Conservation (phyloP, 1,140 invertebrate species). For the Cherax quadricarinatus region DNA sequence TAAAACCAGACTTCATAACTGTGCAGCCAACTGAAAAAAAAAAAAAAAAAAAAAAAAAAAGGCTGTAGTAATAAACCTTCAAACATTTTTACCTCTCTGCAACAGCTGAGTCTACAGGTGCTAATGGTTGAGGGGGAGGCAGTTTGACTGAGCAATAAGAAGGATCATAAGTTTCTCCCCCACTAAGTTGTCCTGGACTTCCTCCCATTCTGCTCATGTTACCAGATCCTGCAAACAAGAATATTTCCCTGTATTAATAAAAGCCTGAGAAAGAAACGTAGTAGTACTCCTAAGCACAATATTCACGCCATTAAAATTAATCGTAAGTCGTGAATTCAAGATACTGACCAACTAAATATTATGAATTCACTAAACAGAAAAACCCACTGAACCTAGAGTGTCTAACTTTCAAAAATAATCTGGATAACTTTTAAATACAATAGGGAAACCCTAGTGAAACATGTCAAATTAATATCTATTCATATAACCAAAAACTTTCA, state of each 20-base stretch:
- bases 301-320: too few relatives aligned
- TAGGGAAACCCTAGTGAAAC: too few relatives aligned
- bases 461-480: too few relatives aligned
- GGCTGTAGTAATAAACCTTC: not conserved
- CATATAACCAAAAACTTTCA: too few relatives aligned
- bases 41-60: not conserved
- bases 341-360: too few relatives aligned
- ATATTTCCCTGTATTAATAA: not conserved
- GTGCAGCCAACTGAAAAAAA: not conserved
- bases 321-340: too few relatives aligned
- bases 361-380: too few relatives aligned
- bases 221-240: slow-evolving; percentile 25
- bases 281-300: too few relatives aligned
- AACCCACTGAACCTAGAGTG: too few relatives aligned
- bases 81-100: slow-evolving; percentile 79
- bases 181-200: slow-evolving; percentile 35
- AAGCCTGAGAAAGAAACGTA: not conserved
- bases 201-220: slow-evolving; percentile 52
- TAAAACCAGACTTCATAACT: too few relatives aligned
- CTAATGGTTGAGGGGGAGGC: slow-evolving; percentile 85
- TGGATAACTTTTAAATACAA: too few relatives aligned
- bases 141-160: slow-evolving; percentile 83
- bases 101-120: slow-evolving; percentile 84
- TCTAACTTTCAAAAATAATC: too few relatives aligned
- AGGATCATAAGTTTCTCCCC: slow-evolving; percentile 77